Evolutionary conservation across 1,140 invertebrate genomes (phyloP).

Genomic region (Drosophila insularis): DNA sequence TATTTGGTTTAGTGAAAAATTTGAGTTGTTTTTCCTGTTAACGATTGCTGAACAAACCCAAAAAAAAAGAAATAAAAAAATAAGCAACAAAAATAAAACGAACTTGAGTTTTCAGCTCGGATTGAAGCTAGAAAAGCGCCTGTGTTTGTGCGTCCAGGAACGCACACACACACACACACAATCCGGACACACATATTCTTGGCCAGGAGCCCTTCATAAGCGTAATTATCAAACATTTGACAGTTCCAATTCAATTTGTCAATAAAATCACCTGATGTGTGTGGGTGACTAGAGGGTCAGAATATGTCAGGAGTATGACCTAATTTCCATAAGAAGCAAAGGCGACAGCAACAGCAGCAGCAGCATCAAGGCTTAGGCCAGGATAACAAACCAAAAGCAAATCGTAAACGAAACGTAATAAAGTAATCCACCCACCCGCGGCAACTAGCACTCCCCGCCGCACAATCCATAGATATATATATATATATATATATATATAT

Average conservation of each 20-base stretch:
- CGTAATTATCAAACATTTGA: too few species aligned
- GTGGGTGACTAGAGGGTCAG: not conserved
- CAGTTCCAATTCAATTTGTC: not conserved
- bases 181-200: not conserved
- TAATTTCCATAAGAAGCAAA: slow-evolving; percentile 37
- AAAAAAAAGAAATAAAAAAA: too few species aligned
- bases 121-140: too few species aligned
- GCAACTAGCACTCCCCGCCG: not conserved
- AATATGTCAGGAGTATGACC: slow-evolving; percentile 48
- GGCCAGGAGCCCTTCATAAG: not conserved
- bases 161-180: not conserved
- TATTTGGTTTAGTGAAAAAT: slow-evolving; percentile 1
- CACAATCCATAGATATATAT: not conserved
- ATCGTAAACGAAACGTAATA: not conserved
- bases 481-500: not conserved
- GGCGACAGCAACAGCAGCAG: too few species aligned
- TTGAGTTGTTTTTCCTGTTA: slow-evolving; percentile 46
- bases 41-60: slow-evolving; percentile 31
- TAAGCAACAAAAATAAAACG: slow-evolving; percentile 3
- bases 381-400: slow-evolving; percentile 27
- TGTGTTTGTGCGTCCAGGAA: not conserved
- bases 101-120: slow-evolving; percentile 12
- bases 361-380: slow-evolving; percentile 39
- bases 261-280: slow-evolving; percentile 44
- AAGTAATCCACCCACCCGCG: slow-evolving; percentile 1